Conservation (phyloP, 2,888 invertebrate species). For the Idaea straminata region DNA sequence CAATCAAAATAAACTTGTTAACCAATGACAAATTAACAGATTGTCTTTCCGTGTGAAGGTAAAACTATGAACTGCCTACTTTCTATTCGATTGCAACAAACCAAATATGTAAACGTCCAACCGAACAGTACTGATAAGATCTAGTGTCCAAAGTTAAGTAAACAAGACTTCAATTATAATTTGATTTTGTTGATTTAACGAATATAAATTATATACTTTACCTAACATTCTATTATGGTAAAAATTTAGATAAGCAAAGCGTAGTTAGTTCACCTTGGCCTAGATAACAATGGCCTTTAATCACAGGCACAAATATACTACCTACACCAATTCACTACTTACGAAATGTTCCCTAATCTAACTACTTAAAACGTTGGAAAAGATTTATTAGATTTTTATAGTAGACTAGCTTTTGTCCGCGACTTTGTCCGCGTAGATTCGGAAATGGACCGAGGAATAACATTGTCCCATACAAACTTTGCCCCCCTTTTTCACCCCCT, state of each 20-base stretch:
- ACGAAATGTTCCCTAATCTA: neutral
- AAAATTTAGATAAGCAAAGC: neutral
- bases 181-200: neutral
- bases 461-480: too few relatives aligned
- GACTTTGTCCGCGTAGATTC: too few relatives aligned
- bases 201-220: neutral
- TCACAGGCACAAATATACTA: conserved; percentile 3
- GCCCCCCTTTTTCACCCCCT: too few relatives aligned
- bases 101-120: neutral
- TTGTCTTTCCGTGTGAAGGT: conserved; percentile 39
- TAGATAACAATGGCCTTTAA: conserved; percentile 3
- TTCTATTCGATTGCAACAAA: conserved; percentile 38
- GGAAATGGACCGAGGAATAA: too few relatives aligned
- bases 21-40: conserved; percentile 29
- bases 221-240: neutral
- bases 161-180: too few relatives aligned
- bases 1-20: conserved; percentile 11
- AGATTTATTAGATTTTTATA: neutral
- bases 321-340: neutral
- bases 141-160: neutral
- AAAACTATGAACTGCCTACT: conserved; percentile 30
- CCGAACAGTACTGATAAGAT: neutral
- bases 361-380: neutral
- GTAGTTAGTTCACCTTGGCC: neutral
- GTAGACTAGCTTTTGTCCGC: too few relatives aligned